Percentiles rank a stretch among this genome's conserved stretches.
Conservation (phyloP, 2,797 vertebrate genomes). For the Gymnothorax javanicus region DNA sequence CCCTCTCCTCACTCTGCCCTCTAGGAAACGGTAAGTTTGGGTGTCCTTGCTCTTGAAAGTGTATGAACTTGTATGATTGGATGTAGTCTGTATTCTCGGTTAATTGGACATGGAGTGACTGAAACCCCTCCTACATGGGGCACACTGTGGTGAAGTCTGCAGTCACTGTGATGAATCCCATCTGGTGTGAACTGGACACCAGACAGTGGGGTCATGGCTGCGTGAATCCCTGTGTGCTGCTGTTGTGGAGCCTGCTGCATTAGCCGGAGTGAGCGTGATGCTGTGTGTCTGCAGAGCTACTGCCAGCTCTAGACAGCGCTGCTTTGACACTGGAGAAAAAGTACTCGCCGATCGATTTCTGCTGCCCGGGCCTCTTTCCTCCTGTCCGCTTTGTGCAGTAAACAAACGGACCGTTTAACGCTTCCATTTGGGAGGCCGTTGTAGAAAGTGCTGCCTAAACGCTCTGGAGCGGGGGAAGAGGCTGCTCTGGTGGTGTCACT, state of each 20-base stretch:
- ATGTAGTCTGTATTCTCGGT: too few species aligned
- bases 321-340: neutral
- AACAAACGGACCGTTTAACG: neutral
- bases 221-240: neutral
- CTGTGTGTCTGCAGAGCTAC: neutral
- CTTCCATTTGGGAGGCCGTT: neutral
- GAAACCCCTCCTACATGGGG: too few species aligned
- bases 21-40: constrained; percentile 88
- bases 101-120: too few species aligned
- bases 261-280: neutral
- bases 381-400: neutral
- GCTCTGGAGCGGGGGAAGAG: neutral
- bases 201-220: too few species aligned
- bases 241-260: neutral
- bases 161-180: too few species aligned
- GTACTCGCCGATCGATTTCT: neutral
- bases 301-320: neutral
- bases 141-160: too few species aligned
- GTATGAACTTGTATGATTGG: too few species aligned
- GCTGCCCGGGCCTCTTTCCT: neutral
- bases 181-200: too few species aligned
- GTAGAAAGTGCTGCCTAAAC: neutral
- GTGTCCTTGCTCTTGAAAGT: too few species aligned
- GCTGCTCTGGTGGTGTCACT: neutral
- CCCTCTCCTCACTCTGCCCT: constrained; percentile 90